A percentile compares a stretch with the other conserved stretches of the same genome.
Conservation (phyloP, 1,140 invertebrate genomes). For the Lordiphosa clarofinis region DNA sequence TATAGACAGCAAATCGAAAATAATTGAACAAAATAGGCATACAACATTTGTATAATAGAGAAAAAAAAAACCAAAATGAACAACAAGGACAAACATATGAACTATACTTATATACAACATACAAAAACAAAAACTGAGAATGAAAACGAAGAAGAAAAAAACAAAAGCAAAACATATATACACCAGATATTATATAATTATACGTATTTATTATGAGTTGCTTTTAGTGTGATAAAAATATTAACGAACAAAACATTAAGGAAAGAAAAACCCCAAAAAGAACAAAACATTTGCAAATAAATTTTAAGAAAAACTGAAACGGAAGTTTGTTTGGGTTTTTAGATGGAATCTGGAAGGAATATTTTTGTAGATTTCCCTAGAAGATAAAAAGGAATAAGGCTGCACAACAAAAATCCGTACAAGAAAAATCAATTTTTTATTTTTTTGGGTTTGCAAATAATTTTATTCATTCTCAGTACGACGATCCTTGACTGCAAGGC, state of each 20-base stretch:
- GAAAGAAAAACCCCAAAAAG: slow-evolving; percentile 15
- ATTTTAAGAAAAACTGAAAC: slow-evolving; percentile 1
- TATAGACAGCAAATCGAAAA: slow-evolving; percentile 61
- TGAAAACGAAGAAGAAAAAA: background rate
- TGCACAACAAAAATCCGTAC: too few relatives aligned
- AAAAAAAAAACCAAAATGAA: slow-evolving; percentile 22
- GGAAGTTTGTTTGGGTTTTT: too few relatives aligned
- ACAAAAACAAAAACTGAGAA: slow-evolving; percentile 1
- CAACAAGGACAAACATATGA: slow-evolving; percentile 21
- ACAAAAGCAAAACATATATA: slow-evolving; percentile 26
- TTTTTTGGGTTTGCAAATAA: background rate
- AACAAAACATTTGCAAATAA: slow-evolving; percentile 11
- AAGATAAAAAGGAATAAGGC: too few relatives aligned
- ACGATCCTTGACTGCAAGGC: slow-evolving; percentile 40
- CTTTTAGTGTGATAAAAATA: slow-evolving; percentile 70
- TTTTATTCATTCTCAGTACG: slow-evolving; percentile 22
- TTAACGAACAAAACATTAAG: slow-evolving; percentile 45
- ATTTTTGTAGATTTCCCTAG: too few relatives aligned
- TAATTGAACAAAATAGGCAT: slow-evolving; percentile 19
- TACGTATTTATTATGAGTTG: slow-evolving; percentile 72
- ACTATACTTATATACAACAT: slow-evolving; percentile 13
- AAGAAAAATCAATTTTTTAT: too few relatives aligned
- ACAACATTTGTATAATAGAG: slow-evolving; percentile 43
- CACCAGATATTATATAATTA: slow-evolving; percentile 38
- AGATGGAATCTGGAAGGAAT: too few relatives aligned